phyloP scores from a whole-genome alignment of 1,140 invertebrate species.

The Goniozus legneri region DNA sequence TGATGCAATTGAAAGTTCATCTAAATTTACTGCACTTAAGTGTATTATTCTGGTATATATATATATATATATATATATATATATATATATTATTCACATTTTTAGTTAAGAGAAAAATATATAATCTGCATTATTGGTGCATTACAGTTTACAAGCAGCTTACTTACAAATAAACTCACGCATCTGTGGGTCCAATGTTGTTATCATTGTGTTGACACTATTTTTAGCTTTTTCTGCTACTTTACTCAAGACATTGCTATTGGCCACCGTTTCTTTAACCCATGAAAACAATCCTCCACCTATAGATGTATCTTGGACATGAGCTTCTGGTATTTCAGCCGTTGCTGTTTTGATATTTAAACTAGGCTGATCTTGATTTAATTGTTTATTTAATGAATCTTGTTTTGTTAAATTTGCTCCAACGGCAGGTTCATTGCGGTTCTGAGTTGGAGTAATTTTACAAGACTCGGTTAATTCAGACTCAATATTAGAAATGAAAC shows the following conservation, averaged over 20 bases:
- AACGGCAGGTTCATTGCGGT: conserved; percentile 7
- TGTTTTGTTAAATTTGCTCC: conserved; percentile 15
- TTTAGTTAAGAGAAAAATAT: background rate
- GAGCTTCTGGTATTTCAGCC: conserved; percentile 15
- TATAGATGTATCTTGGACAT: conserved; percentile 25
- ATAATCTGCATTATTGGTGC: background rate
- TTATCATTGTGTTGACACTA: conserved; percentile 82
- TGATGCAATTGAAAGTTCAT: too few relatives aligned
- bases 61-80: too few relatives aligned
- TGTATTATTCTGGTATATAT: too few relatives aligned
- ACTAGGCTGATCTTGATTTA: background rate
- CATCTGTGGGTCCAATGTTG: conserved; percentile 87
- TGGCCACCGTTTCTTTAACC: conserved; percentile 52
- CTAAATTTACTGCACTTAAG: too few relatives aligned
- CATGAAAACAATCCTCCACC: conserved; percentile 51
- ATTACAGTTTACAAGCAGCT: background rate
- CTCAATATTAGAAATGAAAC: conserved; percentile 42
- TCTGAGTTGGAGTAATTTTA: conserved; percentile 3
- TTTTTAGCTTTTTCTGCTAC: conserved; percentile 79
- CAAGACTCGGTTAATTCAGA: conserved; percentile 3
- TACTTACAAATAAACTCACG: conserved; percentile 79
- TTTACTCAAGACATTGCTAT: conserved; percentile 56
- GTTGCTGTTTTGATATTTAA: background rate
- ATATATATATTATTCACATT: conserved; percentile 8
- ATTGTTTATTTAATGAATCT: conserved; percentile 3